Percentiles rank a stretch among this genome's conserved stretches.
phyloP scores from a whole-genome alignment of 2,888 invertebrate genomes.

The Galeruca laticollis region DNA sequence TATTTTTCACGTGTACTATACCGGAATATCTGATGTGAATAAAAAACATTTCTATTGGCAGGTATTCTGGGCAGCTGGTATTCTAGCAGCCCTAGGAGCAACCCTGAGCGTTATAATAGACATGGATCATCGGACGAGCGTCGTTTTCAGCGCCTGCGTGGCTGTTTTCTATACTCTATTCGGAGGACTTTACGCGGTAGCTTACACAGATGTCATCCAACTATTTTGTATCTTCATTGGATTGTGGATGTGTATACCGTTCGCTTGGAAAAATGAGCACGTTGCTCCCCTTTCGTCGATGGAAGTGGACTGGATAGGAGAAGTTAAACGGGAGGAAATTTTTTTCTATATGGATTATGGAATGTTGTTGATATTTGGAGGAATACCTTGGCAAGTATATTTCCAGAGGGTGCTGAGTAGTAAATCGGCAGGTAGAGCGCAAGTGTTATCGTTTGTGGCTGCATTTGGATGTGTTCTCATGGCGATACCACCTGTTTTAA shows the following conservation, averaged over 20 bases:
- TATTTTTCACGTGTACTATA: too few relatives aligned
- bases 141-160: conserved; percentile 95
- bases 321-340: conserved; percentile 77
- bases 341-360: conserved; percentile 91
- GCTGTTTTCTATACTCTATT: conserved; percentile 98
- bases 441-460: conserved; percentile 94
- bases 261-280: conserved; percentile 90
- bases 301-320: conserved; percentile 92
- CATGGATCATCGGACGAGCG: conserved; percentile 92
- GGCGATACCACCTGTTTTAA: conserved; percentile 96
- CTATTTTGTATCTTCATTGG: conserved; percentile 98
- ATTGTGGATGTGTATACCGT: conserved; percentile 98
- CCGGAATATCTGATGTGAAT: too few relatives aligned
- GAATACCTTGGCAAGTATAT: conserved; percentile 99
- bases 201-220: conserved; percentile 98
- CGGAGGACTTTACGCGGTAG: conserved; percentile 97
- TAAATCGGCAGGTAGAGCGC: conserved; percentile 93
- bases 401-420: conserved; percentile 98
- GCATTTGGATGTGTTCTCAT: conserved; percentile 95
- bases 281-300: conserved; percentile 85
- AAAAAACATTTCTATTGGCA: not conserved
- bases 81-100: conserved; percentile 94
- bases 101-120: conserved; percentile 97
- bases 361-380: conserved; percentile 90
- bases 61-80: conserved; percentile 97